These are phyloP conservation scores for Bombus waltoni DNA, from an alignment of 1,140 invertebrate species.

Conservation along the genomic window DNA sequence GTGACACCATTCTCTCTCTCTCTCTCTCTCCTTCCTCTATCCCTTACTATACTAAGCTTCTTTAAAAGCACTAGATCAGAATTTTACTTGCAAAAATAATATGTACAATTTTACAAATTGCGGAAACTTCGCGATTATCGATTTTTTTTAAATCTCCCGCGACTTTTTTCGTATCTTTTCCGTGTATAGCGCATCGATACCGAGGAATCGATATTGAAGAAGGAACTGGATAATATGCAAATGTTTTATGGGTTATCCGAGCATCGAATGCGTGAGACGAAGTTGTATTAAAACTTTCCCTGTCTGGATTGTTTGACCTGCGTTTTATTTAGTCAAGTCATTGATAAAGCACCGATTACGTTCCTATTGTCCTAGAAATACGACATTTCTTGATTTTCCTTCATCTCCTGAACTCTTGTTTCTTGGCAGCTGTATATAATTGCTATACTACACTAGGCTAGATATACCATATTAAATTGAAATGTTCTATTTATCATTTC, in stretches of 20 bases:
- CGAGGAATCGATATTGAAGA: not conserved
- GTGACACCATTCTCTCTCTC: not conserved
- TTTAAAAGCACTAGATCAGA: not conserved
- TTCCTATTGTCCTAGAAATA: not conserved
- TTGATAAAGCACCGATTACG: not conserved
- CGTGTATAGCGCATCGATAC: not conserved
- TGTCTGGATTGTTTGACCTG: not conserved
- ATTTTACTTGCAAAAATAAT: not conserved
- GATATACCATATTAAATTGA: too few species aligned
- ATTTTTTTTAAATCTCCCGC: not conserved
- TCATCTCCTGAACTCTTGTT: not conserved
- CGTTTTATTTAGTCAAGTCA: not conserved
- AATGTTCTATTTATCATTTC: too few species aligned
- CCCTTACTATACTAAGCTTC: not conserved
- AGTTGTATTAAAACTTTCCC: not conserved
- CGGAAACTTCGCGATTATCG: not conserved
- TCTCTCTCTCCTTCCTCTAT: not conserved
- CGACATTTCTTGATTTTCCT: not conserved
- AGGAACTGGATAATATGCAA: not conserved
- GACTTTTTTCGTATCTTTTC: not conserved
- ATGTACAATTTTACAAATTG: not conserved
- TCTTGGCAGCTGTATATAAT: too few species aligned
- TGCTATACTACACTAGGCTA: too few species aligned
- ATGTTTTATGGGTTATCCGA: not conserved
- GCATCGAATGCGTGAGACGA: not conserved